Base-by-base conservation (phyloP, 2,113 vertebrate genomes). In the Dicrurus megarhynchus region DNA sequence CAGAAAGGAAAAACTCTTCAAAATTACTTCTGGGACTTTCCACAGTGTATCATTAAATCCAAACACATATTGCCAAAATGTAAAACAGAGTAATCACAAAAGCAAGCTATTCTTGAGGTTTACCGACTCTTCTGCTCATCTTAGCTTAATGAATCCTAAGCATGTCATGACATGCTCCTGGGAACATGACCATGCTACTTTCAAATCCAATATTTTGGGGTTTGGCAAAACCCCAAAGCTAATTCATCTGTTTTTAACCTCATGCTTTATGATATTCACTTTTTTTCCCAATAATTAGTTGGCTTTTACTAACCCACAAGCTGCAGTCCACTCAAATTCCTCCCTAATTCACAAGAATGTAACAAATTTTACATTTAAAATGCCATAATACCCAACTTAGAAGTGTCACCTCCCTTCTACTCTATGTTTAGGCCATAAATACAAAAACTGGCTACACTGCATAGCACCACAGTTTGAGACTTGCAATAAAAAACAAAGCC, bases 1-100 rank as follows among this genome's bases (percentile, higher is more conserved):
- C 70, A 39, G 22, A 89, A 89, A 92, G 22, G 50, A 82, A 83
- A 74, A 84, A 60, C 10, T 79, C 67, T 59, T 81, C 60, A 88
- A 59, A 93, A 77, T 63, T 47, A 74, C 76, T 90, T 75, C 69
- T 90, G 83, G 80, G 88, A 87, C 68, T 94, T 94, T 84, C 83
- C 22, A 1, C 5, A 35, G 64, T 6, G 7, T 47, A 47, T 69
- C 56, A 88, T 84, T 93, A 92, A 91, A 96, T 75, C 63, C 68
- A 94, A 90, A 84, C 10, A 49, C 4, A n/a, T 52, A 93, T 12
- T 77, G 64, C 76, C 82, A 94, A 94, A 90, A 92, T 17, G 67
- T 55, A 86, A 80, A 93, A 60, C n/a, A 76, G 23, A 57, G 49
- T 20, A 85, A 91, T 77, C 87, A 74, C 71, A 84, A 61, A 94